phyloP scores from a whole-genome alignment of 2,888 invertebrate genomes.

The Eucriotettix oculatus region DNA sequence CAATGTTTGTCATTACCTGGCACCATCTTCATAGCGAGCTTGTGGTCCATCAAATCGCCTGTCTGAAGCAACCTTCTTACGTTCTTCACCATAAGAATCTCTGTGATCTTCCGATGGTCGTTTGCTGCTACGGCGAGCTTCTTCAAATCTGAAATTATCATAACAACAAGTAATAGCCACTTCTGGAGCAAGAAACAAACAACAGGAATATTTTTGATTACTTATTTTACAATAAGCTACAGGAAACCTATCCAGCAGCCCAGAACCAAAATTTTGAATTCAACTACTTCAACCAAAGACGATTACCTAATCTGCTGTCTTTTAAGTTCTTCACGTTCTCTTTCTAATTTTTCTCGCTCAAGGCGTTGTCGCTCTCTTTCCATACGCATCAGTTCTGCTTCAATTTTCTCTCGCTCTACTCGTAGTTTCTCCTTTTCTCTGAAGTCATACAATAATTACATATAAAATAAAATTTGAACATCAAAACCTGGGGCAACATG shows the following conservation, averaged over 20 bases:
- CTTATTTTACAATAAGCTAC: too few relatives aligned
- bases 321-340: constrained; percentile 70
- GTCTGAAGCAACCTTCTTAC: constrained; percentile 21
- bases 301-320: constrained; percentile 56
- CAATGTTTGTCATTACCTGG: neutral
- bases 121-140: constrained; percentile 37
- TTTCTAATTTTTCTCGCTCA: constrained; percentile 33
- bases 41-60: constrained; percentile 35
- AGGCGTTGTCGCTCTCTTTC: constrained; percentile 69
- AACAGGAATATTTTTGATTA: too few relatives aligned
- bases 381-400: constrained; percentile 65
- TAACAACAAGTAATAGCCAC: neutral
- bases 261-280: too few relatives aligned
- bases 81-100: constrained; percentile 20
- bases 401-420: constrained; percentile 71
- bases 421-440: constrained; percentile 65
- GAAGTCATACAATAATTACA: constrained; percentile 1
- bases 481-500: too few relatives aligned
- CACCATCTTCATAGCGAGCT: constrained; percentile 32
- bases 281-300: constrained; percentile 3
- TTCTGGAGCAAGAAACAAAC: too few relatives aligned
- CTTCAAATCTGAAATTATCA: constrained; percentile 23
- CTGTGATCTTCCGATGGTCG: constrained; percentile 31
- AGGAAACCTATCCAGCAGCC: too few relatives aligned
- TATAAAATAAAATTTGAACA: neutral